Conservation (phyloP, 2,888 invertebrate genomes). For the Dolichopus griseipennis region DNA sequence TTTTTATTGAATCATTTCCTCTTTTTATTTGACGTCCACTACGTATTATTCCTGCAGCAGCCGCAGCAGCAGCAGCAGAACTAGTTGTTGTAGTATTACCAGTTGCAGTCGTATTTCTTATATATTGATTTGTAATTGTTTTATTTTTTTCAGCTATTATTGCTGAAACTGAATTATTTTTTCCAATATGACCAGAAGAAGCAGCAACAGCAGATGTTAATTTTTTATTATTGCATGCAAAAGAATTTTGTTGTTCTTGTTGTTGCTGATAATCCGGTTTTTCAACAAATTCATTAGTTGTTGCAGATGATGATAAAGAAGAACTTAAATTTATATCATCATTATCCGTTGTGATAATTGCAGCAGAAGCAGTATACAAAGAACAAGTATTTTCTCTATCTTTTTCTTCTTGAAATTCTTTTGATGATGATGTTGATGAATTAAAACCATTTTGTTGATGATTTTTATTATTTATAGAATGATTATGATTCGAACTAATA, state of each 20-base stretch:
- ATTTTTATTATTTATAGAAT: slow-evolving; percentile 15
- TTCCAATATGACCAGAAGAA: slow-evolving; percentile 7
- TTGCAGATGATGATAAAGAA: slow-evolving; percentile 4
- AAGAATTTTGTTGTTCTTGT: slow-evolving; percentile 7
- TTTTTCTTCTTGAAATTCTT: background rate
- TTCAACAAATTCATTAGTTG: slow-evolving; percentile 2
- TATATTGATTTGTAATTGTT: slow-evolving; percentile 10
- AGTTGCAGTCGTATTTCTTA: slow-evolving; percentile 16
- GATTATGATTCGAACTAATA: slow-evolving; percentile 10
- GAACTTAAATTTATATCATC: slow-evolving; percentile 5
- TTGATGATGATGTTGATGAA: background rate
- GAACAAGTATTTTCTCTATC: background rate
- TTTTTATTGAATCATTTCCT: slow-evolving; percentile 60
- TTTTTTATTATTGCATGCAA: slow-evolving; percentile 1
- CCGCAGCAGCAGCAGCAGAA: slow-evolving; percentile 8
- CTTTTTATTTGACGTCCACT: slow-evolving; percentile 45
- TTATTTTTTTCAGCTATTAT: slow-evolving; percentile 1
- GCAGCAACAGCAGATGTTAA: slow-evolving; percentile 12
- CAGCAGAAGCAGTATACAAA: background rate
- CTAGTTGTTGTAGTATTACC: background rate
- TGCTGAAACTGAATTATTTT: slow-evolving; percentile 13
- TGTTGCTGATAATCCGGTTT: slow-evolving; percentile 5
- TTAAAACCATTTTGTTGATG: slow-evolving; percentile 11
- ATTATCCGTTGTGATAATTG: slow-evolving; percentile 15
- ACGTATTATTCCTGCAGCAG: slow-evolving; percentile 27